Base-by-base conservation (phyloP, 2,888 invertebrate species). In the Eupithecia abbreviata region DNA sequence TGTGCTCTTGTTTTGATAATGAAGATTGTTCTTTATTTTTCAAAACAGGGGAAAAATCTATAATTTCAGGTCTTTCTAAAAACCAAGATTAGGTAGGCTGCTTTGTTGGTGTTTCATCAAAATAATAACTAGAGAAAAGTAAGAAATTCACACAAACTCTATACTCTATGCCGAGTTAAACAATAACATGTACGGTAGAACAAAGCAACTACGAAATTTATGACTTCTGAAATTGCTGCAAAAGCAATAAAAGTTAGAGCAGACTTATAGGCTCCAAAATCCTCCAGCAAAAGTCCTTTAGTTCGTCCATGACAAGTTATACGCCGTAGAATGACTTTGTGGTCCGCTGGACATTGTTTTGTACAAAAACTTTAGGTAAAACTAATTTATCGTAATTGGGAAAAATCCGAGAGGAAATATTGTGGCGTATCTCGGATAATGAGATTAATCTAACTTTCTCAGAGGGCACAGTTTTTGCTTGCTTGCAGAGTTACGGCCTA, bases 271-370 rank as follows among this genome's bases (percentile, higher is more conserved):
- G 42, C 55, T 55, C 71, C 51, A 5, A 18, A 68, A 18, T 12
- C 45, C 62, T 73, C 72, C 72, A 51, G 68, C 13, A 47, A 69
- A 58, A 71, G 66, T 72, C 69, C 78, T 82, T 43, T 70, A 81
- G 75, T 82, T 73, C 82, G 77, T 73, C 78, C 79, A 67, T 67
- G 77, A 77, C 73, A 76, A 78, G 78, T 78, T 79, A 62, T 65
- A 77, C 72, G 67, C 73, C 49, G 66, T 72, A 73, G 79, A 83
- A 83, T 83, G 81, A 82, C 82, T 82, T 82, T 84, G 82, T 80
- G 83, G 83, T 83, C 71, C 79, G 75, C 81, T 83, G 82, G 72
- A 79, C 79, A 82, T 79, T 82, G 82, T 82, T 82, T 82, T 83
- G 77, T 84, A 80, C 79, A 80, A 80, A 81, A 81, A 81, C 75